Base-by-base conservation (phyloP, 2,797 vertebrate species). In the Enteromius paludinosus region DNA sequence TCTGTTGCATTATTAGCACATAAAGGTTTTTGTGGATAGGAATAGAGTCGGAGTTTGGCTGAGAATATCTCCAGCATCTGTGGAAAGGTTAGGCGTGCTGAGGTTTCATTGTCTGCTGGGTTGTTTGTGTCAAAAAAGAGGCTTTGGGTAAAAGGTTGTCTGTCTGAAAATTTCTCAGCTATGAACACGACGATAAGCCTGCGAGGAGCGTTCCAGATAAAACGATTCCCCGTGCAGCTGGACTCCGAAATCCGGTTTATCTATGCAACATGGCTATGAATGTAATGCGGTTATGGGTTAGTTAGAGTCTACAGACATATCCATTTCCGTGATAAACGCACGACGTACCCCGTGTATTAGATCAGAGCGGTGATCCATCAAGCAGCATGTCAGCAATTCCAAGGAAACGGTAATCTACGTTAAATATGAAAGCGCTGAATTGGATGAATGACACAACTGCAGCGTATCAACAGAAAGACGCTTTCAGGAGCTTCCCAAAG, bases 161-260 rank as follows among this genome's bases (percentile, higher is more conserved):
- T 1, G 69, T 81, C 56, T 81, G 41, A 62, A 82, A 43, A 52
- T 54, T 66, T 43, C 80, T 74, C 71, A 82, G 20, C 80, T 82
- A 52, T 52, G 71, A 75, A 66, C 23, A 35, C 10, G 9, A 7
- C 0, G 56, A 65, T 74, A 82, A 82, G 45, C 33, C 72, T 43
- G 61, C 11, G 35, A 54, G 71, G 72, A 73, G 52, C n/a, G 28
- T 52, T 78, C 43, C 62, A 78, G 76, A 52, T 66, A 78, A 66
- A 78, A 20, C 3, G n/a, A 66, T 65, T 66, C 45, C 25, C 61
- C 18, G 5, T 33, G 28, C 47, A 64, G 61, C 41, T n/a, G 43
- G 76, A 65, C 38, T 66, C 28, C 1, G 28, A 72, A 80, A 47
- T 33, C 18, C n/a, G 23, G 47, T 54, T 56, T 52, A 68, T 38